Base-by-base conservation (phyloP, 2,888 invertebrate genomes). In the Temnothorax ravouxi region DNA sequence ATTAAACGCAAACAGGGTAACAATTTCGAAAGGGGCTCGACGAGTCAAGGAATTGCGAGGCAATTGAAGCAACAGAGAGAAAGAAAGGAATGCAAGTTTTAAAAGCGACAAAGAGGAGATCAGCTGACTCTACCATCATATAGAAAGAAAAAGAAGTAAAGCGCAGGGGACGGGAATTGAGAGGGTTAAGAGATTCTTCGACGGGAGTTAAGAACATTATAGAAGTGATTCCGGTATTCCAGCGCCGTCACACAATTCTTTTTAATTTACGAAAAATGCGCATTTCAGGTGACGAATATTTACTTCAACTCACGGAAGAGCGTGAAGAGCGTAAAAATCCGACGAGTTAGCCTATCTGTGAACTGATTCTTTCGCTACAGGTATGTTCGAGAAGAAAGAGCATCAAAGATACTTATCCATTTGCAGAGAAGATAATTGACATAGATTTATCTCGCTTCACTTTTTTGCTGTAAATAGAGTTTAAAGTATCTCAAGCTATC, bases 201-300 rank as follows among this genome's bases (percentile, higher is more conserved):
- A 67, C 90, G 88, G 89, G 89, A 88, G 92, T 93, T 93, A 93
- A 93, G 93, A 94, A 93, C 91, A 93, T 92, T 94, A 93, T 92
- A 92, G 89, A 92, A 91, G 89, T 88, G 89, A 90, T 91, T 91
- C 90, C 87, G 85, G 88, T 91, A 88, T 92, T 90, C 93, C 91
- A 92, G 92, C 92, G 90, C 93, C 93, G 93, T 94, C 93, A 93
- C 93, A 93, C 34, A 34, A 34, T 34, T 34, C 94, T 94, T 95
- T 94, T 94, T 95, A 95, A 94, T 94, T 94, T 94, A 93, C 93
- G 93, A 95, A 34, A 94, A 94, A 94, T 94, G 94, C 93, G 93
- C 94, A 93, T 94, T 94, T 94, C 91, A 93, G 90, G 90, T 91
- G 91, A 92, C 91, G 91, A 92, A 91, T 92, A 91, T 86, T 88